These are phyloP conservation scores for Strix uralensis DNA, from an alignment of 2,113 vertebrate genomes.

Conservation along the genomic window DNA sequence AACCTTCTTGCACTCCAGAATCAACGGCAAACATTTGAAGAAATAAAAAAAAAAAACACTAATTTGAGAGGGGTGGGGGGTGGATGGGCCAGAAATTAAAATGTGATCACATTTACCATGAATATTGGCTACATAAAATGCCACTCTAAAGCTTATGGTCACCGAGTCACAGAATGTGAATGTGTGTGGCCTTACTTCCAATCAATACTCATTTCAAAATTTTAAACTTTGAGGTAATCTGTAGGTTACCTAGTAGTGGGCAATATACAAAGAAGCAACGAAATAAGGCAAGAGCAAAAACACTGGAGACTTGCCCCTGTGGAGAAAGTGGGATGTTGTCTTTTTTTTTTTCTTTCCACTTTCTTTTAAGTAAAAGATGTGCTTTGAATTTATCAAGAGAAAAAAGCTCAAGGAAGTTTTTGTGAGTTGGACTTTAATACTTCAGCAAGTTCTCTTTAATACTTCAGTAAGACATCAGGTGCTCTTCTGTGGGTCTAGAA, in stretches of 20 bases:
- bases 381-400: background rate
- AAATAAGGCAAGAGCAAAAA: background rate
- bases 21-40: background rate
- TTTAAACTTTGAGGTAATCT: background rate
- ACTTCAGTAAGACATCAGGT: background rate
- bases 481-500: background rate
- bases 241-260: background rate
- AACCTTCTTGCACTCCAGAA: background rate
- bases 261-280: background rate
- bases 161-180: background rate
- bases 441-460: background rate
- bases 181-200: background rate
- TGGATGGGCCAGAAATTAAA: background rate
- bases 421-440: background rate
- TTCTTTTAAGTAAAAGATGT: background rate
- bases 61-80: fast-evolving
- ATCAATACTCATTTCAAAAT: background rate
- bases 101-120: background rate
- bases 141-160: background rate
- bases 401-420: background rate
- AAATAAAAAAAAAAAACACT: background rate
- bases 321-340: background rate
- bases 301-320: background rate
- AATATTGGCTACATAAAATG: background rate
- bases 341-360: background rate